A percentile compares a stretch with the other conserved stretches of the same genome.
Evolutionary conservation across 2,797 vertebrate species (phyloP).

Genomic region (Semotilus atromaculatus): DNA sequence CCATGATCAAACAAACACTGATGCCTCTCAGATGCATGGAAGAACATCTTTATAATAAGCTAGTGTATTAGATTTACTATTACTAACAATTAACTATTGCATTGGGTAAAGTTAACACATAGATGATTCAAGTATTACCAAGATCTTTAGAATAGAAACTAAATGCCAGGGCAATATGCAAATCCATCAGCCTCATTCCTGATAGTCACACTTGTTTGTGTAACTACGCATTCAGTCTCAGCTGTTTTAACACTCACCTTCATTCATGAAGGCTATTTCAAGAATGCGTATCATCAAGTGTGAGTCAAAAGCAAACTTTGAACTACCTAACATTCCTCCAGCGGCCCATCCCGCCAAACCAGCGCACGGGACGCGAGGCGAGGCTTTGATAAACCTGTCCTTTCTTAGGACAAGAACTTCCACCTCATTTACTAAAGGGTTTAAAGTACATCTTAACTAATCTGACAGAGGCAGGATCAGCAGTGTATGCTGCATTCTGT

Average conservation of each 20-base stretch:
- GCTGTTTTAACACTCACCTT: neutral
- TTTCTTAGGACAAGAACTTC: conserved; percentile 3
- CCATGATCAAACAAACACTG: too few species aligned
- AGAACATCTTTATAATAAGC: neutral
- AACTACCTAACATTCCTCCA: conserved; percentile 18
- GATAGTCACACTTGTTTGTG: neutral
- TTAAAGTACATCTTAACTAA: neutral
- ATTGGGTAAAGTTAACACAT: neutral
- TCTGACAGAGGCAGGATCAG: neutral
- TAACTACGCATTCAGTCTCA: neutral
- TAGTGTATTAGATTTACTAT: neutral
- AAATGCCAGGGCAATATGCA: neutral
- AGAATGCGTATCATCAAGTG: conserved; percentile 28
- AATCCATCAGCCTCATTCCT: conserved; percentile 9
- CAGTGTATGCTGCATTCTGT: too few species aligned
- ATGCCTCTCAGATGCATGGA: neutral
- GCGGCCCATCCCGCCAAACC: conserved; percentile 42
- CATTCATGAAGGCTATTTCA: neutral
- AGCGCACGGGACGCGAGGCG: neutral
- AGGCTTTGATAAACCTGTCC: conserved; percentile 38
- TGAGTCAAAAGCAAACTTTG: conserved; percentile 55
- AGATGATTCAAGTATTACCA: neutral
- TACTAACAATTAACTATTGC: neutral
- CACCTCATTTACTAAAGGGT: neutral
- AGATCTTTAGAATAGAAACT: neutral